phyloP scores from a whole-genome alignment of 64 coral and sea anemone species.

The Stylophora pistillata region DNA sequence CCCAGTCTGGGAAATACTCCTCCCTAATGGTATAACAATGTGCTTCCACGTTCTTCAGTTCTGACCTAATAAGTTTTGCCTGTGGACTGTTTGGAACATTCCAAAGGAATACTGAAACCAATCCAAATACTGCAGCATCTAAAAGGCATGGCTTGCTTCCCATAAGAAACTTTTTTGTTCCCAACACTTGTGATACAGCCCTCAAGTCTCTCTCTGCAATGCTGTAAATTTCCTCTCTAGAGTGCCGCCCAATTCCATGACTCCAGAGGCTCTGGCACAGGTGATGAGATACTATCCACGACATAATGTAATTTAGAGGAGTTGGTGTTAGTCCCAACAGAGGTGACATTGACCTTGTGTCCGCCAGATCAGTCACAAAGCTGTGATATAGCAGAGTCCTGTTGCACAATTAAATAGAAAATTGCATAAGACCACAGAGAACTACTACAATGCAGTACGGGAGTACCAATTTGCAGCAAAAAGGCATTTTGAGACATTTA shows the following conservation, averaged over 20 bases:
- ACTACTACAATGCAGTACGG: neutral
- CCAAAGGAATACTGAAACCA: slow-evolving; percentile 34
- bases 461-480: too few relatives aligned
- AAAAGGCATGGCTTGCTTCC: slow-evolving; percentile 26
- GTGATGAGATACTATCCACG: neutral
- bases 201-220: slow-evolving; percentile 37
- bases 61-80: slow-evolving; percentile 8
- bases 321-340: neutral
- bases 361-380: slow-evolving; percentile 14
- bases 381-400: slow-evolving; percentile 38
- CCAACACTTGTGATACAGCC: slow-evolving; percentile 36
- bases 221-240: slow-evolving; percentile 39
- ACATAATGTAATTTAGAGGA: slow-evolving; percentile 25
- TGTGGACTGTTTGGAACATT: slow-evolving; percentile 37
- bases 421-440: neutral
- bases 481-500: too few relatives aligned
- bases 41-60: slow-evolving; percentile 43
- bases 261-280: neutral
- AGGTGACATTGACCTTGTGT: slow-evolving; percentile 39
- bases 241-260: slow-evolving; percentile 52
- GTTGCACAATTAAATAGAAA: neutral
- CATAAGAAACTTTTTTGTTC: slow-evolving; percentile 47
- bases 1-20: slow-evolving; percentile 46
- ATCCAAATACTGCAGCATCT: slow-evolving; percentile 49
- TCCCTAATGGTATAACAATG: slow-evolving; percentile 47